Conservation (phyloP, 1,140 invertebrate genomes). For the Cheumatopsyche charites region DNA sequence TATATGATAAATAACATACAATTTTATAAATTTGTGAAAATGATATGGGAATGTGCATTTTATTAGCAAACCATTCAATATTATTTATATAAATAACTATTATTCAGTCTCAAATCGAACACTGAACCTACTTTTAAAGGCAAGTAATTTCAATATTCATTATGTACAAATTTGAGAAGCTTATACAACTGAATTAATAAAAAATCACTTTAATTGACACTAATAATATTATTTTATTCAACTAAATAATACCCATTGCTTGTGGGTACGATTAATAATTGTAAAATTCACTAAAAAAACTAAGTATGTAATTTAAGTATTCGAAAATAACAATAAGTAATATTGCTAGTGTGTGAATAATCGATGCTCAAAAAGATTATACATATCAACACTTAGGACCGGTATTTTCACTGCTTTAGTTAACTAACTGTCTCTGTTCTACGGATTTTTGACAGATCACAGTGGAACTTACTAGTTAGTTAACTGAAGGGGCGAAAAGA, state of each 20-base stretch:
- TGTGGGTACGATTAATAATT: too few relatives aligned
- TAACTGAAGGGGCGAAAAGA: too few relatives aligned
- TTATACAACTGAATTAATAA: too few relatives aligned
- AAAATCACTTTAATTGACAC: too few relatives aligned
- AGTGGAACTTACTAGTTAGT: too few relatives aligned
- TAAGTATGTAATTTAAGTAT: neutral
- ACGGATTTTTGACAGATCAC: too few relatives aligned
- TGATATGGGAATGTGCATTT: constrained; percentile 10
- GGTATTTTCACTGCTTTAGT: too few relatives aligned
- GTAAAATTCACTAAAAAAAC: neutral
- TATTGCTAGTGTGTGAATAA: neutral
- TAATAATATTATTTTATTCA: too few relatives aligned
- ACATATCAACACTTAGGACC: too few relatives aligned
- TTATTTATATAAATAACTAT: neutral
- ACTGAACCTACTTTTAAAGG: constrained; percentile 24
- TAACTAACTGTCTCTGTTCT: too few relatives aligned
- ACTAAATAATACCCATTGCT: too few relatives aligned
- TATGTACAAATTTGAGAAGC: neutral
- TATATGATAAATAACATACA: neutral
- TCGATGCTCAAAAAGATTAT: neutral
- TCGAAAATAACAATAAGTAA: constrained; percentile 7
- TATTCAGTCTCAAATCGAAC: constrained; percentile 24
- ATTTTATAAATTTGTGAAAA: neutral
- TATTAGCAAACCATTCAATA: neutral
- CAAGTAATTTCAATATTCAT: constrained; percentile 27